Evolutionary conservation across 2,888 invertebrate genomes (phyloP).

Genomic region (Catocala fraxini): DNA sequence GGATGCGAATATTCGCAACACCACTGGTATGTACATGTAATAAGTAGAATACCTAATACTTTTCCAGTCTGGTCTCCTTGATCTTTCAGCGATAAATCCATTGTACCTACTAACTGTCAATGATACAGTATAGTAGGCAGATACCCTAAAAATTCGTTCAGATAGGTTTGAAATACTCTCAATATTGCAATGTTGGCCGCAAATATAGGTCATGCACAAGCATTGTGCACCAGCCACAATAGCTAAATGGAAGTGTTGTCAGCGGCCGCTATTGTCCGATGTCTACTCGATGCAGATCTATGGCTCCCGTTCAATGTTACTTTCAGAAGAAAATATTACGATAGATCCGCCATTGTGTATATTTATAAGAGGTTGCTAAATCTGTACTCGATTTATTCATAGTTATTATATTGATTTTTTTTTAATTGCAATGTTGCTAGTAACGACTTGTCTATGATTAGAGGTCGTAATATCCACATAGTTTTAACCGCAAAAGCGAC

Average conservation of each 20-base stretch:
- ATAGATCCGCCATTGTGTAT: constrained; percentile 26
- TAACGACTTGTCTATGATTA: too few relatives aligned
- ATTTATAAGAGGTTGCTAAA: constrained; percentile 10
- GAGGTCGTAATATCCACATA: too few relatives aligned
- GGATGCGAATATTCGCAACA: too few relatives aligned
- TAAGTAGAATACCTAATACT: too few relatives aligned
- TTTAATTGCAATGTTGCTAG: background rate
- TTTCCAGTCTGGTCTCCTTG: too few relatives aligned
- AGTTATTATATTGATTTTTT: background rate
- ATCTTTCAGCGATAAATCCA: too few relatives aligned
- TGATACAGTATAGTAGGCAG: too few relatives aligned
- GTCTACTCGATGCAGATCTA: constrained; percentile 75
- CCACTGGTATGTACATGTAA: too few relatives aligned
- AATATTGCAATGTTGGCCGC: constrained; percentile 39
- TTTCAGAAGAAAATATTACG: constrained; percentile 66
- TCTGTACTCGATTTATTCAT: background rate
- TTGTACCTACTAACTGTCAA: too few relatives aligned
- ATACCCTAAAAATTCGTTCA: constrained; percentile 38
- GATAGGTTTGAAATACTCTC: constrained; percentile 27
- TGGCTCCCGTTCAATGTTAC: constrained; percentile 66
- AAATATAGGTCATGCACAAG: constrained; percentile 49
- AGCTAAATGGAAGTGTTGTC: constrained; percentile 74
- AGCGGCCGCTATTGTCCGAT: constrained; percentile 72
- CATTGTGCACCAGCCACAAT: constrained; percentile 61
- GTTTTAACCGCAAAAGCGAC: too few relatives aligned